Evolutionary conservation across 2,797 vertebrate species (phyloP), one percentile per base, ranked within the genome.

Genomic region (Danio jaintianensis): DNA sequence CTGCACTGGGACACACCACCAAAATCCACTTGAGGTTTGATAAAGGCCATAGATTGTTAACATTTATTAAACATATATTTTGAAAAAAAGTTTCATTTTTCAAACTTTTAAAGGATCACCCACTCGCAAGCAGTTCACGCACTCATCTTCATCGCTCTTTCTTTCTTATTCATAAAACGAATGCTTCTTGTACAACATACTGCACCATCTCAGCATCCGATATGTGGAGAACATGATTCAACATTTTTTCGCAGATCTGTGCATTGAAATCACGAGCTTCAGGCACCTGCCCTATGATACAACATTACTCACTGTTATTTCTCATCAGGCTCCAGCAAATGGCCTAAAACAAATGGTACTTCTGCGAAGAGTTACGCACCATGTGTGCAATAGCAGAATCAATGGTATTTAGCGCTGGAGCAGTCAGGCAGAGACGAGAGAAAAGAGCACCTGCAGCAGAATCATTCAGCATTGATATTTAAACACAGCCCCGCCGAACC

Each of bases 371-470:
- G 13, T 47, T 38, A 59, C 43, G 58, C 12, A 12, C 43, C 4
- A 2, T 64, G 7, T 72, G 50, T 77, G 78, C 18, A 20, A 52
- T 70, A 22, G 20, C 64, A 70, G 80, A 81, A 81, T 87, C 69
- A 85, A 77, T 77, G 81, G 67, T 70, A 80, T 88, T 86, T 82
- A 84, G 61, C 66, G 72, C 50, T 52, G 48, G 50, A 72, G 82
- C 61, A 85, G 79, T 68, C 66, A 79, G 53, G 68, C 74, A 71
- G 15, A 66, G 81, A 47, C 69, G 48, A 47, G 61, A 76, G 75
- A 87, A 86, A 84, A 73, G 88, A 85, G 59, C 86, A 86, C 83
- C 86, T 88, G 87, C 73, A 66, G 53, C 48, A 52, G 80, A 88
- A 87, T 87, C 75, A 86, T 81, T 53, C 63, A 58, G 81, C 80